These are phyloP conservation scores for Acanthiza pusilla DNA, from an alignment of 2,797 vertebrate species.

Conservation along the genomic window DNA sequence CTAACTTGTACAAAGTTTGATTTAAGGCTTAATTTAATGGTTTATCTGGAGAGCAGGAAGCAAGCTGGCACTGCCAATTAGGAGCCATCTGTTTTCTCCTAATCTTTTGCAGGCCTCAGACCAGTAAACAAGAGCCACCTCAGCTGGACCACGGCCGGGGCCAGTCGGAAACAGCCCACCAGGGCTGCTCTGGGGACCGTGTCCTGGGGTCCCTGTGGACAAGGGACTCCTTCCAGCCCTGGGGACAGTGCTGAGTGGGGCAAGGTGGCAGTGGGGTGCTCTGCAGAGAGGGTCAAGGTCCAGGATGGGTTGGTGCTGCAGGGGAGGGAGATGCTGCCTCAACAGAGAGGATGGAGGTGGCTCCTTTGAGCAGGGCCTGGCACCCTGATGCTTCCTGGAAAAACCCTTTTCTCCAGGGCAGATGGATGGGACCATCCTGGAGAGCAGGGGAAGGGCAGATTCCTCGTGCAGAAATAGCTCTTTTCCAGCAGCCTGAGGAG, in stretches of 20 bases:
- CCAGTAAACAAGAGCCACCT: neutral
- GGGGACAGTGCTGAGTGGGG: accelerated
- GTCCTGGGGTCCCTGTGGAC: neutral
- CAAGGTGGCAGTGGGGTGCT: neutral
- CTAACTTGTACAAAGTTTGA: slow-evolving; percentile 21
- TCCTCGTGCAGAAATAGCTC: neutral
- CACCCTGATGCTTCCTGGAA: neutral
- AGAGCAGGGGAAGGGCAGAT: neutral
- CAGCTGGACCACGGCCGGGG: neutral
- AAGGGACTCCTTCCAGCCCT: neutral
- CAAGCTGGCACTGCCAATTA: slow-evolving; percentile 33
- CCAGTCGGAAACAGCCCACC: accelerated
- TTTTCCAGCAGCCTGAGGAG: neutral
- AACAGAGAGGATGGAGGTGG: accelerated
- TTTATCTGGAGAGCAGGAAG: slow-evolving; percentile 30
- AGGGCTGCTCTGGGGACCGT: neutral
- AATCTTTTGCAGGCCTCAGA: slow-evolving; percentile 9
- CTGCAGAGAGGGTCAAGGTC: neutral
- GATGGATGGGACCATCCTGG: neutral
- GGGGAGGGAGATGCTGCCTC: neutral
- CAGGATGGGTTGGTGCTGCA: accelerated
- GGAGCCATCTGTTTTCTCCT: slow-evolving; percentile 53
- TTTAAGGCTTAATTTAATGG: slow-evolving; percentile 29
- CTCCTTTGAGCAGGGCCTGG: neutral
- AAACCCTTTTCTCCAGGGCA: neutral